Conservation (phyloP, 2,113 vertebrate species). For the Pionites leucogaster region DNA sequence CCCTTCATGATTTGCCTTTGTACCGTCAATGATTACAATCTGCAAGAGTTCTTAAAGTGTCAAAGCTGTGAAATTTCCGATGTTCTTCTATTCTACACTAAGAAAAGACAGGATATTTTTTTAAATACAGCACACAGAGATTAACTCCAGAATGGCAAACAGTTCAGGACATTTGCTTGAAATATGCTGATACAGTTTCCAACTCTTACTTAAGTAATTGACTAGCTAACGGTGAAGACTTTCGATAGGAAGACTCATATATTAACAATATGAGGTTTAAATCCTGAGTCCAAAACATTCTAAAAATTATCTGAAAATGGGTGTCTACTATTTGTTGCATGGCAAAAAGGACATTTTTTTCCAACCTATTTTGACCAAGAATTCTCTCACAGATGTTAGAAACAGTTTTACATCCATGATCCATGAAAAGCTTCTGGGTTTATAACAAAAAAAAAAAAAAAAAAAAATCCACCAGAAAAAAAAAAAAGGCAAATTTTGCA, state of each 20-base stretch:
- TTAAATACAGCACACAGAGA: not conserved
- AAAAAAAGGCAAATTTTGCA: not conserved
- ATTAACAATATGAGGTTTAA: not conserved
- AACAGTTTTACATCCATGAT: not conserved
- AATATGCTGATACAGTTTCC: not conserved
- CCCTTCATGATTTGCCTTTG: not conserved
- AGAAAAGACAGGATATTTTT: not conserved
- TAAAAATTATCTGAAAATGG: not conserved
- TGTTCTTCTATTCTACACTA: not conserved
- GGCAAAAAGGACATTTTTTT: rapidly evolving
- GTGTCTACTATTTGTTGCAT: not conserved
- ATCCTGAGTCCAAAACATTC: not conserved
- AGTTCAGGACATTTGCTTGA: not conserved
- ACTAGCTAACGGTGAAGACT: not conserved
- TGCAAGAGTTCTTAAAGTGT: not conserved
- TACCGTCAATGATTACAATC: not conserved
- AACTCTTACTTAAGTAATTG: not conserved
- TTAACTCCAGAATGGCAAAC: not conserved
- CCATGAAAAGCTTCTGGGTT: not conserved
- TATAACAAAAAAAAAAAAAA: not conserved
- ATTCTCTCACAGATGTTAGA: not conserved
- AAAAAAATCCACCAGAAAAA: not conserved
- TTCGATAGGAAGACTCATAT: not conserved
- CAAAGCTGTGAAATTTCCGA: not conserved
- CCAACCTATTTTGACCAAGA: not conserved